These are phyloP conservation scores for Serinus canaria DNA, from an alignment of 2,113 vertebrate genomes.

Conservation along the genomic window DNA sequence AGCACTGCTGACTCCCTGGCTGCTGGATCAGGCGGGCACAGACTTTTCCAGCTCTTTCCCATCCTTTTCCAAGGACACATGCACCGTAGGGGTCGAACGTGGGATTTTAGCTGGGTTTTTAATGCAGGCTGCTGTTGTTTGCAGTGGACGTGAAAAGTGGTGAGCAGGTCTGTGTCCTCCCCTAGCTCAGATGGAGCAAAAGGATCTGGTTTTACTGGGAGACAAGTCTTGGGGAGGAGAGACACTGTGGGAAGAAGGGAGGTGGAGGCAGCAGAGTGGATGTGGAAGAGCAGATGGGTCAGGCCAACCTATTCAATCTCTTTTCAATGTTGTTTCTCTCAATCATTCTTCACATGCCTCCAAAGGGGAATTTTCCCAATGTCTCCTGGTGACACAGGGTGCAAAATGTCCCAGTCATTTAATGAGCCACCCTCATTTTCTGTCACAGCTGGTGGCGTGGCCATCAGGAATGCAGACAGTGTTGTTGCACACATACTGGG, in stretches of 20 bases:
- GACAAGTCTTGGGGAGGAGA: not conserved
- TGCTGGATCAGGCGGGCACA: not conserved
- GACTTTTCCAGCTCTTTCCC: not conserved
- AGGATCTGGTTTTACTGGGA: not conserved
- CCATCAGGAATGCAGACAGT: not conserved
- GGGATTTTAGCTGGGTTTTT: not conserved
- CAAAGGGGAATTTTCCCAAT: not conserved
- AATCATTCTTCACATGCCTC: not conserved
- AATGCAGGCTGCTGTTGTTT: not conserved
- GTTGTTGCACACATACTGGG: rapidly evolving
- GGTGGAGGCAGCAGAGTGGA: not conserved
- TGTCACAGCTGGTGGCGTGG: not conserved
- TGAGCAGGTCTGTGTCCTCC: not conserved
- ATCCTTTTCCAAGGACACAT: not conserved
- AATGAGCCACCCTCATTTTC: not conserved
- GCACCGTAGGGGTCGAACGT: rapidly evolving
- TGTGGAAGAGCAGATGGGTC: not conserved
- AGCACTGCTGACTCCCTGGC: not conserved
- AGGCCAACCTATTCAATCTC: not conserved
- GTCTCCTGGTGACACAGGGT: not conserved
- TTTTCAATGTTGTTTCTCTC: not conserved
- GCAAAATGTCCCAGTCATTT: not conserved
- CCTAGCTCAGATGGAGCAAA: not conserved
- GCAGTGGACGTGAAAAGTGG: not conserved
- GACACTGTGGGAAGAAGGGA: rapidly evolving